Evolutionary conservation across 2,888 invertebrate species (phyloP).

Genomic region (Epistrophe eligans): DNA sequence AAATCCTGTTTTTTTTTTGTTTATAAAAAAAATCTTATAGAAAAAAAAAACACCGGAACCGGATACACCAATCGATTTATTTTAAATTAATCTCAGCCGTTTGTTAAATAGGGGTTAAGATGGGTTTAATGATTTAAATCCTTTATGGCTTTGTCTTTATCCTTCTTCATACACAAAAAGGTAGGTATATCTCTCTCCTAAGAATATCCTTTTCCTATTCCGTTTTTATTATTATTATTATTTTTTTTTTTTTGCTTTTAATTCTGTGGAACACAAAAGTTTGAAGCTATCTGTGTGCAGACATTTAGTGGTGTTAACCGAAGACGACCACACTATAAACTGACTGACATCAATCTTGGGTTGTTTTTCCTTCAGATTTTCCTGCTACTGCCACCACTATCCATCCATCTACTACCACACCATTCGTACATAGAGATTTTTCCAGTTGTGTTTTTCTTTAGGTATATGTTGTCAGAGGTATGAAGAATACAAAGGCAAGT

Average conservation of each 20-base stretch:
- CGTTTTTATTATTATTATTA: conserved; percentile 49
- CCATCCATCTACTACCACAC: conserved; percentile 46
- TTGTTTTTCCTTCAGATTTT: conserved; percentile 73
- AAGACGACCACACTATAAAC: conserved; percentile 76
- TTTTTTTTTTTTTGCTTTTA: conserved; percentile 44
- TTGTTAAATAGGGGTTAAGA: conserved; percentile 73
- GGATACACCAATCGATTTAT: conserved; percentile 68
- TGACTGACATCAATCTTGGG: conserved; percentile 76
- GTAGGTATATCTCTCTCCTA: conserved; percentile 29
- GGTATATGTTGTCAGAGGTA: conserved; percentile 11
- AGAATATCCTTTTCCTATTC: conserved; percentile 53
- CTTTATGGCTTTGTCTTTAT: conserved; percentile 59
- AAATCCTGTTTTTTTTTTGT: conserved; percentile 10
- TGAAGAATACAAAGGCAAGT: conserved; percentile 63
- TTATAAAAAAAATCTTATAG: not conserved
- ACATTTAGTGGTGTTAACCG: conserved; percentile 74
- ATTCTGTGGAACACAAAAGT: conserved; percentile 34
- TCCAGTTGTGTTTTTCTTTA: conserved; percentile 14
- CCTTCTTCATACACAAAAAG: conserved; percentile 29
- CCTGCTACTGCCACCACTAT: conserved; percentile 41
- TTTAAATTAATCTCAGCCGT: conserved; percentile 66
- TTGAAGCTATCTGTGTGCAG: conserved; percentile 61
- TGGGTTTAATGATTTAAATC: conserved; percentile 73
- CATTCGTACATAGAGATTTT: conserved; percentile 37
- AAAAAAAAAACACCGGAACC: conserved; percentile 57